A percentile compares a stretch with the other conserved stretches of the same genome.
These are phyloP conservation scores for Sciurus niger DNA, from an alignment of 2,113 vertebrate genomes.

Conservation along the genomic window DNA sequence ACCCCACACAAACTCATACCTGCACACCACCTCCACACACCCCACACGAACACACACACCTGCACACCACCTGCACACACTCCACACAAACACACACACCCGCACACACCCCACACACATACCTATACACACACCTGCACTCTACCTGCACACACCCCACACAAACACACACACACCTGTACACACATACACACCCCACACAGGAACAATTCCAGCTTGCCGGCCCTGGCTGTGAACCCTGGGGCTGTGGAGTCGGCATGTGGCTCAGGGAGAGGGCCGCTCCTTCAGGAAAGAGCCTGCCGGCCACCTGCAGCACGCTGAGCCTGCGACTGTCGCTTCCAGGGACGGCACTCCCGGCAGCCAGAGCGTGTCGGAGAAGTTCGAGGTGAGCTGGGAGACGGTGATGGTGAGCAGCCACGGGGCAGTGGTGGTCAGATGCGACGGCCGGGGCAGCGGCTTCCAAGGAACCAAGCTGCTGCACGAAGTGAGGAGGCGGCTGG, in stretches of 20 bases:
- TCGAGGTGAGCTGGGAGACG: slow-evolving; percentile 94
- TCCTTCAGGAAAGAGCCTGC: fast-evolving
- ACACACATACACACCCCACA: too few species aligned
- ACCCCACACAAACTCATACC: too few species aligned
- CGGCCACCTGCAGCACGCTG: fast-evolving
- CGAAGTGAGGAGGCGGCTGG: slow-evolving; percentile 93
- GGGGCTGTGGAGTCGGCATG: fast-evolving
- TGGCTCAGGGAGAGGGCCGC: neutral
- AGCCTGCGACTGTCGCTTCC: neutral
- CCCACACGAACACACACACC: too few species aligned
- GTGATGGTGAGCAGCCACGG: slow-evolving; percentile 96
- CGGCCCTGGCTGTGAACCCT: neutral
- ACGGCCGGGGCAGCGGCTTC: slow-evolving; percentile 96
- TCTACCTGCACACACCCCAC: too few species aligned
- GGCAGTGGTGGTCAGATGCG: slow-evolving; percentile 92
- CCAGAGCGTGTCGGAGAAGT: slow-evolving; percentile 94
- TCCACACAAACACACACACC: too few species aligned
- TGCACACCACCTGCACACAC: too few species aligned
- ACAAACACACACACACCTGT: too few species aligned
- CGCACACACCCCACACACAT: too few species aligned
- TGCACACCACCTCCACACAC: too few species aligned
- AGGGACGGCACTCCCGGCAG: slow-evolving; percentile 95
- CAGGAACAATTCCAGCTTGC: neutral
- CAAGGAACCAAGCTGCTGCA: slow-evolving; percentile 96
- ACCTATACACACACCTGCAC: too few species aligned